Conservation (phyloP, 92 coral and sea anemone genomes). For the Siderastrea radians region DNA sequence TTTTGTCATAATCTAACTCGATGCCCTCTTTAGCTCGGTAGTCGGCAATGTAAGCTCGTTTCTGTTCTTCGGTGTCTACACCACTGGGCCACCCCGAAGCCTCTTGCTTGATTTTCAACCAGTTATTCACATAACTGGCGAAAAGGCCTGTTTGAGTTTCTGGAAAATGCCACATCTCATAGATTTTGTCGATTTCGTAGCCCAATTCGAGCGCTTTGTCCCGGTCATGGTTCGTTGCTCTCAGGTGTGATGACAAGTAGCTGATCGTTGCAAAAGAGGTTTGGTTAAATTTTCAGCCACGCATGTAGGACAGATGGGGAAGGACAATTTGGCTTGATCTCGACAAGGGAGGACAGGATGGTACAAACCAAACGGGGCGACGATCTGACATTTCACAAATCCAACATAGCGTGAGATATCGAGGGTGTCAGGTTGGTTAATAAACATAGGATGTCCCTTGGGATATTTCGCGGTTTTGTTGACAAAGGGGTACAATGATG, state of each 20-base stretch:
- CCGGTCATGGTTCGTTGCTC: neutral
- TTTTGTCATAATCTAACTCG: neutral
- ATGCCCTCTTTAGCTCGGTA: slow-evolving; percentile 21
- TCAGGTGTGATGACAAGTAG: neutral
- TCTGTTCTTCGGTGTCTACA: neutral
- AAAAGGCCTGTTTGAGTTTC: neutral
- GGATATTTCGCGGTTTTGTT: neutral
- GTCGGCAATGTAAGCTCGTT: neutral
- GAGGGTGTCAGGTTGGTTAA: neutral
- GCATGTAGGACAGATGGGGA: slow-evolving; percentile 19
- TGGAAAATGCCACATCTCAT: slow-evolving; percentile 12
- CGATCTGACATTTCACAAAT: neutral
- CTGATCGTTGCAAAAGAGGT: neutral
- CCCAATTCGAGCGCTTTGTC: neutral
- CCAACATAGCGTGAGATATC: neutral
- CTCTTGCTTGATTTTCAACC: slow-evolving; percentile 12
- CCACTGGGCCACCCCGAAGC: slow-evolving; percentile 17
- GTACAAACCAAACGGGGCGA: neutral
- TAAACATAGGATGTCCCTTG: neutral
- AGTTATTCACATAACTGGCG: neutral
- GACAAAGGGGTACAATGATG: neutral
- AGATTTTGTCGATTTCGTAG: neutral
- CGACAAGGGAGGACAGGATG: neutral
- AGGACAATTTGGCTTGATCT: neutral
- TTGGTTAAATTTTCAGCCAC: neutral